These are phyloP conservation scores for Struthio camelus DNA, from an alignment of 2,113 vertebrate genomes.

Conservation along the genomic window DNA sequence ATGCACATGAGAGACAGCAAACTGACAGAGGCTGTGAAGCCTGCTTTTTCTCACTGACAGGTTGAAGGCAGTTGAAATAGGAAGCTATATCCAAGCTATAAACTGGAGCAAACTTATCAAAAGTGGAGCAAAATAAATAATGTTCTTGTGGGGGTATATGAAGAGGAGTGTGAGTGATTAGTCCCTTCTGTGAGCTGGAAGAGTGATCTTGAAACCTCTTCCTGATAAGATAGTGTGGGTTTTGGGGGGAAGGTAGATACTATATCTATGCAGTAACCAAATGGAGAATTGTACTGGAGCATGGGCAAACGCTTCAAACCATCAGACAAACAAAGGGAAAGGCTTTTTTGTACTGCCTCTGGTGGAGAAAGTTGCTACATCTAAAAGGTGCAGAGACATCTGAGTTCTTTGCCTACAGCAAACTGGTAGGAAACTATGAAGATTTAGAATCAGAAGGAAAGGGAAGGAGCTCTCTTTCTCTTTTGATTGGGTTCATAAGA, in stretches of 20 bases:
- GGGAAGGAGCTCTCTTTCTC: background rate
- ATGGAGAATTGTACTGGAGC: background rate
- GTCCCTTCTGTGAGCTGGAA: background rate
- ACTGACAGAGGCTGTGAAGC: background rate
- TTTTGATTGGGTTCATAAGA: background rate
- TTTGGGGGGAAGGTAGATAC: background rate
- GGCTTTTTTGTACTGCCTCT: background rate
- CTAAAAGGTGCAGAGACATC: background rate
- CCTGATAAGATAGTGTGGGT: background rate
- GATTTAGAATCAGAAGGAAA: background rate
- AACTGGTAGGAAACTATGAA: background rate
- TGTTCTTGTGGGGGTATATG: background rate
- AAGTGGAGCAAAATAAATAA: background rate
- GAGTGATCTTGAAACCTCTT: background rate
- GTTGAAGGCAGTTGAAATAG: background rate
- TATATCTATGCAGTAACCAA: background rate
- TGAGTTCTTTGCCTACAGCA: background rate
- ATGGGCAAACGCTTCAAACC: background rate
- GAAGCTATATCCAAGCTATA: background rate
- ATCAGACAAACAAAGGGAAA: background rate
- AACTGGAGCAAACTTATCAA: background rate
- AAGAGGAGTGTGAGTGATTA: background rate
- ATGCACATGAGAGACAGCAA: background rate
- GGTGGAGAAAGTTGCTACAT: background rate
- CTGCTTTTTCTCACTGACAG: background rate